Evolutionary conservation across 2,113 vertebrate genomes (phyloP).

Genomic region (Ophiodon elongatus): DNA sequence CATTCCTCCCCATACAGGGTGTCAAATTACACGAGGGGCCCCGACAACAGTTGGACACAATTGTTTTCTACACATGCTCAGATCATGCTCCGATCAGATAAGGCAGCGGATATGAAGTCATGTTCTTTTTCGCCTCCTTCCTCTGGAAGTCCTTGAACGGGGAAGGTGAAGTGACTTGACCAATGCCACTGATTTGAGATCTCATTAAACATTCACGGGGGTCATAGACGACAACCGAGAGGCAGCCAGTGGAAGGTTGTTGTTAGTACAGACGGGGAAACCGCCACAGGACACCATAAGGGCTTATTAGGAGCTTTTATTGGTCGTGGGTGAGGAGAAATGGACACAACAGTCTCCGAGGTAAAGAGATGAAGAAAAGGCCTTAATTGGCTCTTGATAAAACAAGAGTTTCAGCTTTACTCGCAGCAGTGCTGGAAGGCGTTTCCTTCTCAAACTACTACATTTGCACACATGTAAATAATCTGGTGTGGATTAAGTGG

Average conservation of each 20-base stretch:
- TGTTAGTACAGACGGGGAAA: background rate
- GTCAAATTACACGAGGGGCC: slow-evolving; percentile 65
- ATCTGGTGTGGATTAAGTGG: slow-evolving; percentile 61
- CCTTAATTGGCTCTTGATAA: background rate
- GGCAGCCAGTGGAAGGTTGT: slow-evolving; percentile 11
- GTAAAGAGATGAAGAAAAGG: background rate
- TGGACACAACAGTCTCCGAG: slow-evolving; percentile 5
- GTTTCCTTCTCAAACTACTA: slow-evolving; percentile 44
- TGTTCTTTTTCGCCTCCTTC: slow-evolving; percentile 55
- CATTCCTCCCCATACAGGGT: slow-evolving; percentile 44
- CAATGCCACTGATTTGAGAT: slow-evolving; percentile 3
- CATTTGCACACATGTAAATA: slow-evolving; percentile 49
- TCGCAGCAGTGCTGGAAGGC: background rate
- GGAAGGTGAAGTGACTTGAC: slow-evolving; percentile 43
- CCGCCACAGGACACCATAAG: slow-evolving; percentile 1
- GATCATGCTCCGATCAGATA: slow-evolving; percentile 58
- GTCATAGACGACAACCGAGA: slow-evolving; percentile 12
- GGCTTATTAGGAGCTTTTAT: slow-evolving; percentile 5
- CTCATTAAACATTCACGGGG: slow-evolving; percentile 25
- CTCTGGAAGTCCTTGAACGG: slow-evolving; percentile 30
- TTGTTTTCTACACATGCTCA: slow-evolving; percentile 72
- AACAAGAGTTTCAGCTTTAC: background rate
- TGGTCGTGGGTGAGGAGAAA: slow-evolving; percentile 22
- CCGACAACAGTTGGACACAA: slow-evolving; percentile 65
- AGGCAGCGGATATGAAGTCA: slow-evolving; percentile 71